These are phyloP conservation scores for Spizaetus ornatus DNA, from an alignment of 2,113 vertebrate species.

Conservation along the genomic window DNA sequence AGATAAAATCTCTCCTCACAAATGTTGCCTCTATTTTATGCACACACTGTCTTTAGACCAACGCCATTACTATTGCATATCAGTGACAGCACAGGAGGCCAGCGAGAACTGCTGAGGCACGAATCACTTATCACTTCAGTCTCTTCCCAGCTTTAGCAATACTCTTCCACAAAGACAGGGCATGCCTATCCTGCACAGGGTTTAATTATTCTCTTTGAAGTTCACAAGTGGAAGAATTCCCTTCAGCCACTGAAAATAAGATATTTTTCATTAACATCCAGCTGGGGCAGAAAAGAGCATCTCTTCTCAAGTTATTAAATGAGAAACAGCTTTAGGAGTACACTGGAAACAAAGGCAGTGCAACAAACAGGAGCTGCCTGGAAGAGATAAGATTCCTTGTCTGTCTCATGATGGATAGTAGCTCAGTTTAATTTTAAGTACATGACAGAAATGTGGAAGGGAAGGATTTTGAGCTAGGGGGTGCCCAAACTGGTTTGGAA, in stretches of 20 bases:
- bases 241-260: neutral
- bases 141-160: neutral
- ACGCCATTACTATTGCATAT: neutral
- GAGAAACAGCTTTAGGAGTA: neutral
- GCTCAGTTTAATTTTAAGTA: neutral
- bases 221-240: neutral
- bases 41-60: neutral
- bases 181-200: neutral
- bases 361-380: neutral
- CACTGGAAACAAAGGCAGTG: neutral
- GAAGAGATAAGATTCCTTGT: neutral
- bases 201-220: neutral
- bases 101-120: neutral
- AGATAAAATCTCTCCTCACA: neutral
- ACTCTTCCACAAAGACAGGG: neutral
- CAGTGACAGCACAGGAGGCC: neutral
- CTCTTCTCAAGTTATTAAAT: neutral
- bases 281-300: neutral
- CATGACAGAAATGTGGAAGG: neutral
- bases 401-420: neutral
- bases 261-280: neutral
- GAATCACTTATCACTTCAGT: neutral
- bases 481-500: neutral
- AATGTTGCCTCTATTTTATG: neutral
- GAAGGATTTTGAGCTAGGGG: neutral